A percentile compares a stretch with the other conserved stretches of the same genome.
phyloP scores from a whole-genome alignment of 2,888 invertebrate genomes.

The Pandemis corylana region DNA sequence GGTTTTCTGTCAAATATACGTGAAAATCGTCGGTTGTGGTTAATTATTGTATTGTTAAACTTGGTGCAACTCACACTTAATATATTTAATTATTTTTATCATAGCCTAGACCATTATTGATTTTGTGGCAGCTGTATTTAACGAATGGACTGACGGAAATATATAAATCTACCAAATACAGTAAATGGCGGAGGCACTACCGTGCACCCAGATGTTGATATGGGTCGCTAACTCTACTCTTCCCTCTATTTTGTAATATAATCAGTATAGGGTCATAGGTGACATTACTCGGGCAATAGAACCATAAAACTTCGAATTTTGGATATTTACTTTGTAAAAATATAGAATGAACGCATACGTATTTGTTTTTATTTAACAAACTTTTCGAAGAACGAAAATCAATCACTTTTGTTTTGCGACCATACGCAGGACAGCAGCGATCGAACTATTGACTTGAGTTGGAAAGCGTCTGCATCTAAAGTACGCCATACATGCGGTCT shows the following conservation, averaged over 20 bases:
- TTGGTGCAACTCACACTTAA: too few relatives aligned
- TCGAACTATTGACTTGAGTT: too few relatives aligned
- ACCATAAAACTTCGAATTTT: constrained; percentile 31
- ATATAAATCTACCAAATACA: background rate
- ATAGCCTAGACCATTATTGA: background rate
- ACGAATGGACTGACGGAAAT: constrained; percentile 4
- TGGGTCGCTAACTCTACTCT: background rate
- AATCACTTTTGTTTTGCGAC: too few relatives aligned
- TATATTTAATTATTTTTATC: constrained; percentile 2
- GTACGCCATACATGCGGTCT: too few relatives aligned
- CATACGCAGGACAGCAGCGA: too few relatives aligned
- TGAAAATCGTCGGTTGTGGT: too few relatives aligned
- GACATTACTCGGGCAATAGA: constrained; percentile 36
- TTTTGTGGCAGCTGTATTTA: constrained; percentile 24
- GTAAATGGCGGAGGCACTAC: too few relatives aligned
- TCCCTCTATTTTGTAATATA: constrained; percentile 12
- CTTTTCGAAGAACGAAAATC: background rate
- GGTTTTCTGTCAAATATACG: too few relatives aligned
- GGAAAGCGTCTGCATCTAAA: too few relatives aligned
- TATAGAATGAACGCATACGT: constrained; percentile 31
- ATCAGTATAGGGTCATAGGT: constrained; percentile 20
- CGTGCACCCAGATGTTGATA: background rate
- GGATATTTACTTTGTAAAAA: constrained; percentile 32
- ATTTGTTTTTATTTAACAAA: constrained; percentile 5
- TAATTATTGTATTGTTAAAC: too few relatives aligned